Evolutionary conservation across 1,140 invertebrate species (phyloP).

Genomic region (Bombus pascuorum): DNA sequence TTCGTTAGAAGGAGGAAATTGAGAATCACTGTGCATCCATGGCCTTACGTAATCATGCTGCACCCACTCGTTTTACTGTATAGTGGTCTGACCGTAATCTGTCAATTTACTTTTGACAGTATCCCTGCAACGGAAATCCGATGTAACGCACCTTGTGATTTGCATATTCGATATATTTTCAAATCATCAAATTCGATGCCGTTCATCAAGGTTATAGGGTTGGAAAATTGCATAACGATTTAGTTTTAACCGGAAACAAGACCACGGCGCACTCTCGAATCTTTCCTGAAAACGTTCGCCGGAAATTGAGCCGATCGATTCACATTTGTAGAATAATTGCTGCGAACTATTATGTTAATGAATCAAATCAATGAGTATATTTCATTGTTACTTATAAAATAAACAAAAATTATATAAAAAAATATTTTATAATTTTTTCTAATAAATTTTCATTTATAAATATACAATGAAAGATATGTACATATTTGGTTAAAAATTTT

Average conservation of each 20-base stretch:
- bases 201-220: constrained; percentile 24
- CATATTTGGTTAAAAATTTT: background rate
- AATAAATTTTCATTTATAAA: background rate
- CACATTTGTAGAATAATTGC: background rate
- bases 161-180: constrained; percentile 59
- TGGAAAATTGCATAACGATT: constrained; percentile 37
- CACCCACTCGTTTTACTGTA: constrained; percentile 52
- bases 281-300: constrained; percentile 5
- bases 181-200: constrained; percentile 20
- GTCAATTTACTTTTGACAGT: constrained; percentile 62
- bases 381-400: background rate
- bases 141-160: constrained; percentile 54
- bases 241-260: constrained; percentile 20
- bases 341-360: constrained; percentile 8
- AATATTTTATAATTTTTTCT: background rate
- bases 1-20: background rate
- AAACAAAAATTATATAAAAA: background rate
- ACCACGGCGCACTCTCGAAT: background rate
- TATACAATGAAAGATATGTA: background rate
- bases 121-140: constrained; percentile 60
- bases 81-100: constrained; percentile 57
- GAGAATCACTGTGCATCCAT: constrained; percentile 34
- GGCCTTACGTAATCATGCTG: constrained; percentile 65
- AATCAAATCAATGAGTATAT: background rate
- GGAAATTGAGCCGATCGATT: constrained; percentile 35